A percentile compares a stretch with the other conserved stretches of the same genome.
These are phyloP conservation scores for Lepus americanus DNA, from an alignment of 2,113 vertebrate species.

Conservation along the genomic window DNA sequence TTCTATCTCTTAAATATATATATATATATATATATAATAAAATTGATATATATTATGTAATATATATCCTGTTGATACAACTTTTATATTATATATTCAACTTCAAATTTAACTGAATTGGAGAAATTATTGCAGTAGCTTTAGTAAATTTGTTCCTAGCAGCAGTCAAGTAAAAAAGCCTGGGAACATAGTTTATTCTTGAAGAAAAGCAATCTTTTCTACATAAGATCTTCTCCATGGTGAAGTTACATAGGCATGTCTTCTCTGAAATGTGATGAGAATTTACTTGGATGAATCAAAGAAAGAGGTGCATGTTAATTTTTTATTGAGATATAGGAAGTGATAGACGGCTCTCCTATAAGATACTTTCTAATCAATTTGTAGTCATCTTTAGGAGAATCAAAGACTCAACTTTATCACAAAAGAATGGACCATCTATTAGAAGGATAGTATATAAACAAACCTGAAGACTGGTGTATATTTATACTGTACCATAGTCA, in stretches of 20 bases:
- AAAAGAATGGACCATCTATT: neutral
- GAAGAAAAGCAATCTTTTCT: neutral
- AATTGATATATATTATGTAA: no score
- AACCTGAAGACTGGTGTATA: neutral
- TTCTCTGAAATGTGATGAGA: no score
- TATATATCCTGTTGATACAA: neutral
- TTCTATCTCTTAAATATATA: no score
- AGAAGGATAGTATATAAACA: neutral
- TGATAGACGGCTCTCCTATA: neutral
- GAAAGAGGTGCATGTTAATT: neutral
- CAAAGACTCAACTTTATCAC: conserved; percentile 10
- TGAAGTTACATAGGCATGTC: neutral
- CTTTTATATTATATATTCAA: neutral
- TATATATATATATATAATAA: no score
- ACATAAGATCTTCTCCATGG: neutral
- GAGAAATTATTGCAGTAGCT: neutral
- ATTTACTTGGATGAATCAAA: neutral
- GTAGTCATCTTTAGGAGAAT: neutral
- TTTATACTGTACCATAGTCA: neutral
- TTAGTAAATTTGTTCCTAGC: neutral
- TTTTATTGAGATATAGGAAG: neutral
- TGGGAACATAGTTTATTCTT: neutral
- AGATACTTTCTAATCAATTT: neutral
- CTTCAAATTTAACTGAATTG: neutral
- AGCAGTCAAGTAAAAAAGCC: neutral